Conservation (phyloP, 2,888 invertebrate genomes). For the Drosophila siamana region DNA sequence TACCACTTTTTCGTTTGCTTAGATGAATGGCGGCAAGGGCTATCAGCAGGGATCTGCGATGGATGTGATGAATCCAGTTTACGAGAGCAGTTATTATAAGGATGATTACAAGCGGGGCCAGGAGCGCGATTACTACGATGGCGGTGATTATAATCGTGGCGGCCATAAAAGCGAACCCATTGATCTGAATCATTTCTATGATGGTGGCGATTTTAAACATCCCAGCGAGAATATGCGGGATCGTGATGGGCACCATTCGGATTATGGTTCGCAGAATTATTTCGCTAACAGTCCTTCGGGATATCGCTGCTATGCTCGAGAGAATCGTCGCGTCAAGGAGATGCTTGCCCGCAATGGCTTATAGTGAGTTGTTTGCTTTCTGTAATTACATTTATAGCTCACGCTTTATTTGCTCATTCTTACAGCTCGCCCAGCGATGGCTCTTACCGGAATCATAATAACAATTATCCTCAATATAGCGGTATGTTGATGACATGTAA, state of each 20-base stretch:
- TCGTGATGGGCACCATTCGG: background rate
- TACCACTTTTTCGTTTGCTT: no score
- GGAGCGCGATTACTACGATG: conserved; percentile 3
- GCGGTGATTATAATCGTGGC: conserved; percentile 2
- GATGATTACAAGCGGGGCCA: background rate
- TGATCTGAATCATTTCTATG: conserved; percentile 18
- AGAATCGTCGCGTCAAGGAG: conserved; percentile 4
- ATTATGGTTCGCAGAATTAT: conserved; percentile 5
- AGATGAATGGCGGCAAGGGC: conserved; percentile 8
- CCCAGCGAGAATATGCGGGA: background rate
- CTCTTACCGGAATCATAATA: background rate
- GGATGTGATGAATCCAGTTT: conserved; percentile 4
- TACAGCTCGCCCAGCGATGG: background rate
- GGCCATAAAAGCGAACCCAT: background rate
- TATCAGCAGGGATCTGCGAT: conserved; percentile 5
- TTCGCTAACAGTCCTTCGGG: background rate
- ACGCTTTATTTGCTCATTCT: no score
- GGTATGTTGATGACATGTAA: no score
- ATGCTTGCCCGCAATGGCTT: conserved; percentile 10
- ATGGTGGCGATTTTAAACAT: conserved; percentile 11
- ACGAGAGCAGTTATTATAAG: conserved; percentile 19
- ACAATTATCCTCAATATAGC: background rate
- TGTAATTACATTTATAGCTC: background rate
- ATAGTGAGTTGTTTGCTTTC: background rate
- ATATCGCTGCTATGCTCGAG: conserved; percentile 1